phyloP scores from a whole-genome alignment of 53 echinoderm and acorn worm species.

The Arbacia lixula region DNA sequence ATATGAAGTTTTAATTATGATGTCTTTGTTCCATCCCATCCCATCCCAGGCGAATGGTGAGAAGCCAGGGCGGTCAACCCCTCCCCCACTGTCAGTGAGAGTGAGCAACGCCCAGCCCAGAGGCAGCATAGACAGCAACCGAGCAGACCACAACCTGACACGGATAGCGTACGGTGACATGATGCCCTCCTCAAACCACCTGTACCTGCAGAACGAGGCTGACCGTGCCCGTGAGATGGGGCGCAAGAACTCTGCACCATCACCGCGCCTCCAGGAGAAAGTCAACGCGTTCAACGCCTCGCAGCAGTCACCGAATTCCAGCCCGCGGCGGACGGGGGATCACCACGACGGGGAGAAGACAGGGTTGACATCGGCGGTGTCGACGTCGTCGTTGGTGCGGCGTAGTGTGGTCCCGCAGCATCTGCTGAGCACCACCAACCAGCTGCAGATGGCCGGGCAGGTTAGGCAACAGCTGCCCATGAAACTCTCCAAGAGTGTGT shows the following conservation, averaged over 20 bases:
- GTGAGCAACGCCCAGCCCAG: conserved; percentile 1
- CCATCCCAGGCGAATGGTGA: conserved; percentile 23
- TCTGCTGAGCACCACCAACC: conserved; percentile 91
- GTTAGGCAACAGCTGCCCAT: conserved; percentile 83
- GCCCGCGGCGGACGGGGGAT: not conserved
- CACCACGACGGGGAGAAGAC: not conserved
- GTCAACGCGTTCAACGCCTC: conserved; percentile 41
- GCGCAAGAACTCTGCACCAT: conserved; percentile 49
- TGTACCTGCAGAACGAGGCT: not conserved
- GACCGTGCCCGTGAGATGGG: conserved; percentile 33
- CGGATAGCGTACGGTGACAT: conserved; percentile 80
- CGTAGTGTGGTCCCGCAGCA: conserved; percentile 68
- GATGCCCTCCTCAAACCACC: conserved; percentile 46
- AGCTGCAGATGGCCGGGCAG: conserved; percentile 67
- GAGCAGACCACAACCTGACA: conserved; percentile 57
- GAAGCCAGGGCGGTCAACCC: conserved; percentile 3
- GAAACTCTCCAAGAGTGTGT: conserved; percentile 78
- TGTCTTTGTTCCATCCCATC: not conserved
- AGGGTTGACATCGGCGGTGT: not conserved
- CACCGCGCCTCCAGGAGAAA: conserved; percentile 13
- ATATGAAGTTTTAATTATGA: too few relatives aligned
- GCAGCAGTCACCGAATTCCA: conserved; percentile 10
- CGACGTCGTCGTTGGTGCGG: not conserved
- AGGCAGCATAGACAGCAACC: conserved; percentile 9
- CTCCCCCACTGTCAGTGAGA: not conserved